Conservation (phyloP, 2,888 invertebrate genomes). For the Noctuana brunneofusca region DNA sequence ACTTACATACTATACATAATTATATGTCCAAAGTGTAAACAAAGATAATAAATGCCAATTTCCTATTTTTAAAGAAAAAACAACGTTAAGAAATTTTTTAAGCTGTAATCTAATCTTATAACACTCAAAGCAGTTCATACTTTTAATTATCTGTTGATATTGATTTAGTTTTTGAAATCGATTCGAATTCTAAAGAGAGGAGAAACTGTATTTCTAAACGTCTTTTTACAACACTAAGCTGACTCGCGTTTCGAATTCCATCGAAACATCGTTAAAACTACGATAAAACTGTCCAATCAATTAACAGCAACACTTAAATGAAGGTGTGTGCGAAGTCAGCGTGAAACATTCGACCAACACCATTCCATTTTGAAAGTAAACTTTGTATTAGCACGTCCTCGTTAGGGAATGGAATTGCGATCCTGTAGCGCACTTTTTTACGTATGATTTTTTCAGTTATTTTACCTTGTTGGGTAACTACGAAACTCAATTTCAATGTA, state of each 20-base stretch:
- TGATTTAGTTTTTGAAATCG: no score
- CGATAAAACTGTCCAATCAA: conserved; percentile 32
- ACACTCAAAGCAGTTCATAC: no score
- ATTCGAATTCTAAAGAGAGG: background rate
- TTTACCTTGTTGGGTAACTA: background rate
- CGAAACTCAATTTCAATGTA: no score
- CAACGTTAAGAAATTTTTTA: no score
- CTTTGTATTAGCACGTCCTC: conserved; percentile 35
- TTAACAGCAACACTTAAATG: conserved; percentile 24
- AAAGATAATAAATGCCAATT: no score
- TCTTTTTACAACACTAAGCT: background rate
- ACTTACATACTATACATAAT: no score
- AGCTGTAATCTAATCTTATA: no score
- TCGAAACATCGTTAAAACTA: conserved; percentile 29
- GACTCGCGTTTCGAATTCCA: conserved; percentile 1
- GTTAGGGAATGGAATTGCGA: conserved; percentile 16
- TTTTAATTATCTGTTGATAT: no score
- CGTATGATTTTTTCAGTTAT: background rate
- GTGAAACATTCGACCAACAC: conserved; percentile 29
- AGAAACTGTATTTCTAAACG: background rate
- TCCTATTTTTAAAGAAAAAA: no score
- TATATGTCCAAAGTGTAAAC: no score
- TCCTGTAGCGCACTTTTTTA: background rate
- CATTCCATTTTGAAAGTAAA: conserved; percentile 40
- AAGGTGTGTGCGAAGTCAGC: conserved; percentile 25